These are phyloP conservation scores for Urosaurus nigricauda DNA, from an alignment of 2,797 vertebrate species.

Conservation along the genomic window DNA sequence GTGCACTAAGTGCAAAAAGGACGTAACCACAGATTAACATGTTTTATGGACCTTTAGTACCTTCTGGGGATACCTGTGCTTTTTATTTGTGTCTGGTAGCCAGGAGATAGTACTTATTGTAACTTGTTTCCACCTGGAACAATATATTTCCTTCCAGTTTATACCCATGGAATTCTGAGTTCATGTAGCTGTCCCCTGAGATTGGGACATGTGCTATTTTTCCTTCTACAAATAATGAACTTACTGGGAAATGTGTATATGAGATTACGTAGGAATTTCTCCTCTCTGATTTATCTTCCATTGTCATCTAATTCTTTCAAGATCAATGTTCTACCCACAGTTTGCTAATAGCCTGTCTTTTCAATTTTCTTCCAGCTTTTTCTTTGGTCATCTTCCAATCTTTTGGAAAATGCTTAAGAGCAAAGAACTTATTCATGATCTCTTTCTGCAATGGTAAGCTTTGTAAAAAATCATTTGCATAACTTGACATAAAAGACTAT, in stretches of 20 bases:
- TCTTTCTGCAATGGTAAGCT: conserved; percentile 81
- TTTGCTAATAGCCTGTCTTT: conserved; percentile 22
- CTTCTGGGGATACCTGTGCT: background rate
- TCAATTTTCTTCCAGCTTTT: conserved; percentile 73
- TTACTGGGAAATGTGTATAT: background rate
- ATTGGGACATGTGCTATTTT: no score
- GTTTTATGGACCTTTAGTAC: background rate
- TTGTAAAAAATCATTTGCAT: conserved; percentile 2
- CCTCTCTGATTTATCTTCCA: background rate
- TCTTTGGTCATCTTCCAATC: conserved; percentile 78
- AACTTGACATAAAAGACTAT: background rate
- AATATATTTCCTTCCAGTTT: background rate
- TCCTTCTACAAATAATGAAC: background rate
- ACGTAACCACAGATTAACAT: no score
- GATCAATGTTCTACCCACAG: background rate
- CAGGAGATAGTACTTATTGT: background rate
- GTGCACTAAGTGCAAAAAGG: no score
- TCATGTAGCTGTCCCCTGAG: background rate
- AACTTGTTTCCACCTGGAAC: background rate
- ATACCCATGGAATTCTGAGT: background rate
- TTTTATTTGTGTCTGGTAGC: background rate
- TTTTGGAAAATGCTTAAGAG: conserved; percentile 72
- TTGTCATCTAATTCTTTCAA: background rate
- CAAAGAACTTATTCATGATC: conserved; percentile 61
- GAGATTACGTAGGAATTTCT: background rate